Evolutionary conservation across 2,797 vertebrate genomes (phyloP).

Genomic region (Fratercula arctica): DNA sequence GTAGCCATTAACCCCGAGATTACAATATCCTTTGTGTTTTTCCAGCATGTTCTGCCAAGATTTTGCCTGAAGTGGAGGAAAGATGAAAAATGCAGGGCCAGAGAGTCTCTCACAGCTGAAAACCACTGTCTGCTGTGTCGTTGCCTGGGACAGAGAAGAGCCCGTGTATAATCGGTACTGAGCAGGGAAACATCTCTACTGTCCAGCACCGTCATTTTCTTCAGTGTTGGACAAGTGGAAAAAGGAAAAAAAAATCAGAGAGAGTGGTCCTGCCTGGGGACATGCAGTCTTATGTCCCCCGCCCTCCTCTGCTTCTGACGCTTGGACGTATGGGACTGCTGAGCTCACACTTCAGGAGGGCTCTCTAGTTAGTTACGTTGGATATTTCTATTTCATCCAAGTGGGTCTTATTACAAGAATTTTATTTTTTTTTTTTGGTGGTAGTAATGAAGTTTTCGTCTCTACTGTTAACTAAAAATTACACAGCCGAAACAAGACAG

Average conservation of each 20-base stretch:
- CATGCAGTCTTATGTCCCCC: neutral
- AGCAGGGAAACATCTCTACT: neutral
- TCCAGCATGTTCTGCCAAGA: conserved; percentile 39
- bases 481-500: neutral
- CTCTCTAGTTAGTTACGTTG: neutral
- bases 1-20: conserved; percentile 52
- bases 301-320: neutral
- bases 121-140: neutral
- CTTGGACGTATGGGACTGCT: neutral
- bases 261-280: neutral
- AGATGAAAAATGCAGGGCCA: conserved; percentile 34
- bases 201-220: neutral
- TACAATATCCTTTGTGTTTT: conserved; percentile 67
- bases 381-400: neutral
- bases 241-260: neutral
- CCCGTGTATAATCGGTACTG: neutral
- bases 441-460: neutral
- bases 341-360: neutral
- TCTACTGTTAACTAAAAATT: neutral
- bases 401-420: neutral
- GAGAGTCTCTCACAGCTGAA: conserved; percentile 10
- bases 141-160: neutral
- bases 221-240: neutral
- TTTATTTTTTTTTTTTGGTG: neutral
- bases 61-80: neutral